A percentile compares a stretch with the other conserved stretches of the same genome.
phyloP scores from a whole-genome alignment of 1,140 invertebrate genomes.

The Nephila pilipes region DNA sequence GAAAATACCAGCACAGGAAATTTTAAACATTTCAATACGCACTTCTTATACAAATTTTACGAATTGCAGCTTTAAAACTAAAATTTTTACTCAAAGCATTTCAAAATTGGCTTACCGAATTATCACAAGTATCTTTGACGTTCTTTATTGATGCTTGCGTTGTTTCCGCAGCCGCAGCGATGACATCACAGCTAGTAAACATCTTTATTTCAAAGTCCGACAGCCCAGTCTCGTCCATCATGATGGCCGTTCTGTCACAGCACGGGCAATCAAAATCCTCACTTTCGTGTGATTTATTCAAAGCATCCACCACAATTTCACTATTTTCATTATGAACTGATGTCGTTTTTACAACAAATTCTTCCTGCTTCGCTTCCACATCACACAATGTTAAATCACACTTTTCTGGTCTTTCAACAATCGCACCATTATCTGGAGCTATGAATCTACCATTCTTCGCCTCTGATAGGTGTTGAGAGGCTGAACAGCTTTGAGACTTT shows the following conservation, averaged over 20 bases:
- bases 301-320: not conserved
- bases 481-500: not conserved
- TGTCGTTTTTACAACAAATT: not conserved
- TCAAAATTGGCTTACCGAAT: not conserved
- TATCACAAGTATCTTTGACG: slow-evolving; percentile 31
- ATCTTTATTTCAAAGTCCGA: slow-evolving; percentile 54
- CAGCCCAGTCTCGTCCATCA: slow-evolving; percentile 28
- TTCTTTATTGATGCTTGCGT: no score
- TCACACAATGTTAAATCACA: not conserved
- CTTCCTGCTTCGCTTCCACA: not conserved
- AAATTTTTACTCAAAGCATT: no score
- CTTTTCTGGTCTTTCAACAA: not conserved
- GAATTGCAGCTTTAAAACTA: no score
- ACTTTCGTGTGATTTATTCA: slow-evolving; percentile 63
- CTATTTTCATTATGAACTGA: not conserved
- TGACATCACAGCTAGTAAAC: slow-evolving; percentile 68
- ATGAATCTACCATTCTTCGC: not conserved
- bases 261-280: slow-evolving; percentile 71
- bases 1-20: no score
- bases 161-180: not conserved
- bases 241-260: slow-evolving; percentile 52
- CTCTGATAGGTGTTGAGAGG: not conserved
- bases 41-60: no score
- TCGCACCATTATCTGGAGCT: not conserved
- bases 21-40: no score